Percentiles rank a stretch among this genome's conserved stretches.
Conservation (phyloP, 2,888 invertebrate species). For the Hemaris fuciformis region DNA sequence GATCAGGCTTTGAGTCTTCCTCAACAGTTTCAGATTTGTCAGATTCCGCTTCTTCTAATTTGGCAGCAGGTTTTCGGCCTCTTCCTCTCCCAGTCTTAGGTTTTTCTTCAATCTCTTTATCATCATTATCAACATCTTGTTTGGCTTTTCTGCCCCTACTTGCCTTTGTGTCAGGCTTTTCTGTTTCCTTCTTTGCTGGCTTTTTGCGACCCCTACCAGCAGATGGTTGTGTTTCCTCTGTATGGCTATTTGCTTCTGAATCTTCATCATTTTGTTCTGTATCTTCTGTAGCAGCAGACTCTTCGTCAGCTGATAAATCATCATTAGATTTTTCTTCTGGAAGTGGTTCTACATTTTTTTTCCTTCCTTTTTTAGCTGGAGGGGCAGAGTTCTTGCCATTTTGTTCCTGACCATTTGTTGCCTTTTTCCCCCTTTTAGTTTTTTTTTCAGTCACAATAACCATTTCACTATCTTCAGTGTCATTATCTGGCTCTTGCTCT, state of each 20-base stretch:
- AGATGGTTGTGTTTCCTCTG: slow-evolving; percentile 39
- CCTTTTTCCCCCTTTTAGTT: slow-evolving; percentile 60
- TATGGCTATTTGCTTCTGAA: slow-evolving; percentile 52
- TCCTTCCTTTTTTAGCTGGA: slow-evolving; percentile 60
- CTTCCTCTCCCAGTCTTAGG: slow-evolving; percentile 55
- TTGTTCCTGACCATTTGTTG: slow-evolving; percentile 37
- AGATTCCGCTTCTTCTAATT: slow-evolving; percentile 54
- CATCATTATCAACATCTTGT: slow-evolving; percentile 40
- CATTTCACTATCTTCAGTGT: slow-evolving; percentile 31
- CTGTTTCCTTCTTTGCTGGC: slow-evolving; percentile 55
- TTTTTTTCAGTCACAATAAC: slow-evolving; percentile 44
- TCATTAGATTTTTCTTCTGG: slow-evolving; percentile 46
- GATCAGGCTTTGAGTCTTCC: slow-evolving; percentile 27
- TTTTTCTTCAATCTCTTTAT: slow-evolving; percentile 49
- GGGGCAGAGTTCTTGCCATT: slow-evolving; percentile 44
- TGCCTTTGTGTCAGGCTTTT: slow-evolving; percentile 45
- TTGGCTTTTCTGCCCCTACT: slow-evolving; percentile 56
- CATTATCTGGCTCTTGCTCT: slow-evolving; percentile 40
- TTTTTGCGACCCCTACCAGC: slow-evolving; percentile 60
- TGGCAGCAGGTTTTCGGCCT: slow-evolving; percentile 54
- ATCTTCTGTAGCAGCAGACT: slow-evolving; percentile 40
- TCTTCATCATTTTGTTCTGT: slow-evolving; percentile 46
- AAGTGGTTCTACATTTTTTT: slow-evolving; percentile 49
- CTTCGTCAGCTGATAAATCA: slow-evolving; percentile 54
- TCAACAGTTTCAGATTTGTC: slow-evolving; percentile 42